Conservation (phyloP, 2,888 invertebrate species). For the Thera britannica region DNA sequence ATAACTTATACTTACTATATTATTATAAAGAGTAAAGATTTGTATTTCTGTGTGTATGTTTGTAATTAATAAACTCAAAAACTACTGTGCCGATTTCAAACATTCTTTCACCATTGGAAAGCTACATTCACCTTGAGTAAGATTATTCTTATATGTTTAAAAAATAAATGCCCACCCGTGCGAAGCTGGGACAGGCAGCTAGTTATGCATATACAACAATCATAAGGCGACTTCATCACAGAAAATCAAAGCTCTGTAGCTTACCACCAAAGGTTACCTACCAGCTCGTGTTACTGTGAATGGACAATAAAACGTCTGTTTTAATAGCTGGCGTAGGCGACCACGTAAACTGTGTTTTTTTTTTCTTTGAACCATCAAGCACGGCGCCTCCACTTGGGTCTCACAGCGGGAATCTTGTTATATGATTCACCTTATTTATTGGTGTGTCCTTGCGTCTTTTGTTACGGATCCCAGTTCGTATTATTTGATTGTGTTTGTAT, state of each 20-base stretch:
- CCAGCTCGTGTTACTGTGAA: conserved; percentile 72
- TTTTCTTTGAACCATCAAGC: conserved; percentile 70
- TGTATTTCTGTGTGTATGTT: too few species aligned
- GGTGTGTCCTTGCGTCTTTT: conserved; percentile 54
- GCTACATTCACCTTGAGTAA: too few species aligned
- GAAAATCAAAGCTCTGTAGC: conserved; percentile 40
- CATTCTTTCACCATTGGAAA: too few species aligned
- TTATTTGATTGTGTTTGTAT: background rate
- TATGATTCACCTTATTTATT: conserved; percentile 73
- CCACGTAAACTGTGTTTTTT: conserved; percentile 56
- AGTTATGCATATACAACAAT: background rate
- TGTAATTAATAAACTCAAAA: too few species aligned
- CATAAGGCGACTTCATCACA: background rate
- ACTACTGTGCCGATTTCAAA: too few species aligned
- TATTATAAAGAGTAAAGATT: too few species aligned
- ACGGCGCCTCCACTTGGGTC: conserved; percentile 69
- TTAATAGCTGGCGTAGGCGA: conserved; percentile 74
- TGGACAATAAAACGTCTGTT: conserved; percentile 70
- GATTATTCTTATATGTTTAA: too few species aligned
- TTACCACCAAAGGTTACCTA: conserved; percentile 56
- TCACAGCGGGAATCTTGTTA: conserved; percentile 69
- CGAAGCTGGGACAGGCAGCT: too few species aligned
- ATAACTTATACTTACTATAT: too few species aligned
- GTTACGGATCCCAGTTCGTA: conserved; percentile 37
- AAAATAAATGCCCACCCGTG: too few species aligned